Conservation (phyloP, 2,113 vertebrate species). For the Glaucidium brasilianum region DNA sequence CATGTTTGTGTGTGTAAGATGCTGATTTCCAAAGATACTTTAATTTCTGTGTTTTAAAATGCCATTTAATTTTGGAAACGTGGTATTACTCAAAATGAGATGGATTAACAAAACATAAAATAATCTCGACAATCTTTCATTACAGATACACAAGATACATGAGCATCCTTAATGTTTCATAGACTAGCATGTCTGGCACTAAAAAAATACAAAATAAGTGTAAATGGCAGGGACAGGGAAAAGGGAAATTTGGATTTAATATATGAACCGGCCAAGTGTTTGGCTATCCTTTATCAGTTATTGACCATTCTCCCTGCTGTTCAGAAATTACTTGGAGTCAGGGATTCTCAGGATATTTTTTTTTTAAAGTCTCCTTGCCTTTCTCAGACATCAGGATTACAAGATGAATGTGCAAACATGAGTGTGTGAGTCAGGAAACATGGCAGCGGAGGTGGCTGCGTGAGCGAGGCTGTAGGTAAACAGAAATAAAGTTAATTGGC, state of each 20-base stretch:
- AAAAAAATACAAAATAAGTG: not conserved
- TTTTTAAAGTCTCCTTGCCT: not conserved
- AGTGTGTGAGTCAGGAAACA: slow-evolving; percentile 49
- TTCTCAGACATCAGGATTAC: not conserved
- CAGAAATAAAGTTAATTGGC: slow-evolving; percentile 65
- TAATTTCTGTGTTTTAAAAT: not conserved
- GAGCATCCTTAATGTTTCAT: not conserved
- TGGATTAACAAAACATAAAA: not conserved
- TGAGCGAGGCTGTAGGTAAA: slow-evolving; percentile 59
- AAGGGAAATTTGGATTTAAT: not conserved
- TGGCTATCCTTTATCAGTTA: not conserved
- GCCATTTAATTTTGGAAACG: not conserved
- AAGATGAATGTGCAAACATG: slow-evolving; percentile 5
- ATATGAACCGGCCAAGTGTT: not conserved
- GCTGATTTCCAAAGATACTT: not conserved
- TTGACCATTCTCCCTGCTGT: not conserved
- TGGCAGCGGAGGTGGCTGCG: slow-evolving; percentile 39
- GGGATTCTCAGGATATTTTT: not conserved
- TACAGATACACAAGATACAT: not conserved
- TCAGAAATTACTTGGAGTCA: not conserved
- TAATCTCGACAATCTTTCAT: not conserved
- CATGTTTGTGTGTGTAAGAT: fast-evolving
- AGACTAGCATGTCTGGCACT: not conserved
- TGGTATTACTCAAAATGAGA: not conserved
- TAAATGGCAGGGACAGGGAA: not conserved